A percentile compares a stretch with the other conserved stretches of the same genome.
Conservation (phyloP, 2,113 vertebrate genomes). For the Trichechus manatus region DNA sequence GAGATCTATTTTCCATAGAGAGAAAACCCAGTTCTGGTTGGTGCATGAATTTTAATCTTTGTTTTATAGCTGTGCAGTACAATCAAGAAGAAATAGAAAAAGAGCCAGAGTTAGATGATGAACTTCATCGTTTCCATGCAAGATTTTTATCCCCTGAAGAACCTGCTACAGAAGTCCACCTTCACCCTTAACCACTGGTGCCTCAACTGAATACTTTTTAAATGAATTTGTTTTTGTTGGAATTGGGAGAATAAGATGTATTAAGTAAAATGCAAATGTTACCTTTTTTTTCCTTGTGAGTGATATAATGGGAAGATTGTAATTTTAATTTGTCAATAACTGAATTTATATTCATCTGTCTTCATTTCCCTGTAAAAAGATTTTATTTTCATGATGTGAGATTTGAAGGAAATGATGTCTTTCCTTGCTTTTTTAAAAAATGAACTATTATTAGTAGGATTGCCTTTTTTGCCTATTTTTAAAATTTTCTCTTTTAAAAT, state of each 20-base stretch:
- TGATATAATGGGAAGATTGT: conserved; percentile 49
- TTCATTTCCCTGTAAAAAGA: background rate
- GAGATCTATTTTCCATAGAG: conserved; percentile 24
- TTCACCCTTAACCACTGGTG: conserved; percentile 85
- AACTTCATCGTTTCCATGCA: conserved; percentile 83
- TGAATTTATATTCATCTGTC: background rate
- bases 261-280: conserved; percentile 64
- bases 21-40: background rate
- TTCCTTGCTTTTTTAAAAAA: background rate
- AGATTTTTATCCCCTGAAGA: conserved; percentile 77
- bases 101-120: conserved; percentile 75
- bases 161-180: conserved; percentile 75
- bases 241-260: conserved; percentile 50
- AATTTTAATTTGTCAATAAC: background rate
- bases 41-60: conserved; percentile 57
- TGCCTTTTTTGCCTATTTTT: background rate
- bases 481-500: background rate
- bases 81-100: conserved; percentile 78
- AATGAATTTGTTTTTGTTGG: conserved; percentile 63
- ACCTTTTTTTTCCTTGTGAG: conserved; percentile 60
- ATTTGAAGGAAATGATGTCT: conserved; percentile 34
- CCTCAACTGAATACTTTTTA: conserved; percentile 82
- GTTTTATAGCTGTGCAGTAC: conserved; percentile 80
- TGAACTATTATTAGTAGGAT: background rate
- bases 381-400: conserved; percentile 17